Percentiles rank a stretch among this genome's conserved stretches.
phyloP scores from a whole-genome alignment of 2,113 vertebrate species.

The Octodon degus region DNA sequence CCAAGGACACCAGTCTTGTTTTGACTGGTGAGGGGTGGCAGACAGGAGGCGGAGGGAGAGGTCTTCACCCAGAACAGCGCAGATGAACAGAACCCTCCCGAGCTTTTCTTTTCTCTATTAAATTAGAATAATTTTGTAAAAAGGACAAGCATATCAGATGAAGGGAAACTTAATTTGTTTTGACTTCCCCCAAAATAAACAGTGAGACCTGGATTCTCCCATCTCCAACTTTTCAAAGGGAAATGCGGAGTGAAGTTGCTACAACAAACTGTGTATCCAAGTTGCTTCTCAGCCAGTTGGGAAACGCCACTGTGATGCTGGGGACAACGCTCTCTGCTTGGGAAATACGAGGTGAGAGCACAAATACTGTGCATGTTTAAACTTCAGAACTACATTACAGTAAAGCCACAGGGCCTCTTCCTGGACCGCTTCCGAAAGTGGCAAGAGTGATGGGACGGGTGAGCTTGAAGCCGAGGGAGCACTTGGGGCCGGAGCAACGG shows the following conservation, averaged over 20 bases:
- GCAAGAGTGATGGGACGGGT: not conserved
- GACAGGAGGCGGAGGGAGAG: not conserved
- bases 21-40: not conserved
- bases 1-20: not conserved
- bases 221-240: not conserved
- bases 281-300: not conserved
- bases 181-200: not conserved
- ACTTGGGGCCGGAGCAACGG: not conserved
- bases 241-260: not conserved
- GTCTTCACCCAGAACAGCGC: fast-evolving
- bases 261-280: not conserved
- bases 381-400: not conserved
- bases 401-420: not conserved
- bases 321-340: not conserved
- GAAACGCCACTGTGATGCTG: not conserved
- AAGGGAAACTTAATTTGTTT: not conserved
- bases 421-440: not conserved
- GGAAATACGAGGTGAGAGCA: no score
- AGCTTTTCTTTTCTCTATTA: not conserved
- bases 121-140: slow-evolving; percentile 23
- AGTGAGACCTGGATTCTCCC: not conserved
- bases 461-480: not conserved
- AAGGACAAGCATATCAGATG: slow-evolving; percentile 32
- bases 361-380: not conserved
- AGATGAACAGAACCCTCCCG: not conserved